A percentile compares a stretch with the other conserved stretches of the same genome.
Evolutionary conservation across 2,888 invertebrate genomes (phyloP).

Genomic region (Euplexia lucipara): DNA sequence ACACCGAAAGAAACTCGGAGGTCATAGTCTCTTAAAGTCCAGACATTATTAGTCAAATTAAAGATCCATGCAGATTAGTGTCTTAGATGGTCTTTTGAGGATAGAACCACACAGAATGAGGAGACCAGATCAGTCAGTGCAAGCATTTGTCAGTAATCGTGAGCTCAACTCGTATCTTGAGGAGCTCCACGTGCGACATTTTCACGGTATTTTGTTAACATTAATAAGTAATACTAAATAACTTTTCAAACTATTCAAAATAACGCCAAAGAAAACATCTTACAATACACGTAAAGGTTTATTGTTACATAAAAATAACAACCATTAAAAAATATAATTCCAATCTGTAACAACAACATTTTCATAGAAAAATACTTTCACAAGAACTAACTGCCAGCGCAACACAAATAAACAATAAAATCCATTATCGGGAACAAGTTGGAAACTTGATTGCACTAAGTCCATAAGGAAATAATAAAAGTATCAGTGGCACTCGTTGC

Average conservation of each 20-base stretch:
- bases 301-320: too few species aligned
- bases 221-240: background rate
- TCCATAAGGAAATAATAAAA: conserved; percentile 84
- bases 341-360: background rate
- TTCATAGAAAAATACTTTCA: conserved; percentile 14
- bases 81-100: too few species aligned
- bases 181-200: too few species aligned
- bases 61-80: too few species aligned
- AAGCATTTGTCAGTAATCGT: too few species aligned
- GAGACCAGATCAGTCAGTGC: too few species aligned
- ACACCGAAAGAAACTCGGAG: too few species aligned
- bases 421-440: conserved; percentile 71
- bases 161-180: too few species aligned
- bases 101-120: too few species aligned
- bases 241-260: background rate
- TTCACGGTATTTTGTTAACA: background rate
- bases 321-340: background rate
- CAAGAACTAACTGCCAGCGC: conserved; percentile 45
- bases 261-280: background rate
- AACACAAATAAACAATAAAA: conserved; percentile 72
- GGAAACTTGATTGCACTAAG: conserved; percentile 75
- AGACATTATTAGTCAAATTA: too few species aligned
- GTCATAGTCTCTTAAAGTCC: too few species aligned
- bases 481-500: conserved; percentile 79
- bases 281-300: too few species aligned